Evolutionary conservation across 2,888 invertebrate species (phyloP).

Genomic region (Drosophila trichaetosa): DNA sequence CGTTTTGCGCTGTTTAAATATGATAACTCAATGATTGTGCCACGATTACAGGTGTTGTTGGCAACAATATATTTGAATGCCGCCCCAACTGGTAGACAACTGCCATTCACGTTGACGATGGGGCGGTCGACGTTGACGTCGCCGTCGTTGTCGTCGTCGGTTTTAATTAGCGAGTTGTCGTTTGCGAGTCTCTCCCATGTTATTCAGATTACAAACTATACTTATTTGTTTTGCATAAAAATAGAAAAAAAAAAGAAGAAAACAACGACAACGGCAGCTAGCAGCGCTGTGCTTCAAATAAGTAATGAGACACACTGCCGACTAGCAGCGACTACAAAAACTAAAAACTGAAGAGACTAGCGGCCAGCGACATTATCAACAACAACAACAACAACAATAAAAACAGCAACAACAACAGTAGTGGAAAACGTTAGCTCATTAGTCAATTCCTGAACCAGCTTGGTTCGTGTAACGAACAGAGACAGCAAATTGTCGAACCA

Average conservation of each 20-base stretch:
- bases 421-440: slow-evolving; percentile 63
- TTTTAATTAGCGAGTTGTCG: slow-evolving; percentile 71
- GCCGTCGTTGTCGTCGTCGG: slow-evolving; percentile 28
- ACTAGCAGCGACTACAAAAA: slow-evolving; percentile 5
- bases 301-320: slow-evolving; percentile 16
- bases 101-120: slow-evolving; percentile 23
- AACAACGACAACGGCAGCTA: slow-evolving; percentile 18
- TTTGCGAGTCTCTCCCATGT: slow-evolving; percentile 48
- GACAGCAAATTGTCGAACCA: slow-evolving; percentile 72
- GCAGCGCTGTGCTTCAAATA: slow-evolving; percentile 31
- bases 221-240: slow-evolving; percentile 75
- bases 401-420: slow-evolving; percentile 21
- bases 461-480: slow-evolving; percentile 74
- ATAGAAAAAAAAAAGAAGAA: slow-evolving; percentile 53
- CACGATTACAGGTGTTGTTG: slow-evolving; percentile 81
- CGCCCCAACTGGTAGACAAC: slow-evolving; percentile 53
- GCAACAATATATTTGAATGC: slow-evolving; percentile 23
- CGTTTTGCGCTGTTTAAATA: slow-evolving; percentile 50
- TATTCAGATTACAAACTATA: slow-evolving; percentile 78
- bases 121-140: slow-evolving; percentile 3
- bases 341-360: slow-evolving; percentile 7
- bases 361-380: slow-evolving; percentile 17
- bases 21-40: slow-evolving; percentile 72
- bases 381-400: slow-evolving; percentile 4
- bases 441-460: slow-evolving; percentile 69